A percentile compares a stretch with the other conserved stretches of the same genome.
Conservation (phyloP, 2,113 vertebrate species). For the Lycaon pictus region DNA sequence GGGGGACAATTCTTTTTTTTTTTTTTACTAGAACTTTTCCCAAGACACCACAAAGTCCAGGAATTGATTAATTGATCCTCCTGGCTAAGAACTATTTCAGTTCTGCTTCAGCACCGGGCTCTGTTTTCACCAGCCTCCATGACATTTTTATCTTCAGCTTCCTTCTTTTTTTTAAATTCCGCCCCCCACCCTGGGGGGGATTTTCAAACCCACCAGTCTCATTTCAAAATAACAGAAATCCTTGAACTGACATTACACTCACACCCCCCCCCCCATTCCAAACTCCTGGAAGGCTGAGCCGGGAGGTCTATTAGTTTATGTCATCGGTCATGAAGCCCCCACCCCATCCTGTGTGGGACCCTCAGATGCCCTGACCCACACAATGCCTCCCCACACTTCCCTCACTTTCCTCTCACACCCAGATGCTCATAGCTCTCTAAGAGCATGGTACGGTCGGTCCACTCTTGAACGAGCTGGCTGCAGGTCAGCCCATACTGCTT, state of each 20-base stretch:
- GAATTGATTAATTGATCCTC: background rate
- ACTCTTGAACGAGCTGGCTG: background rate
- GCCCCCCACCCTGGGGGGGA: too few species aligned
- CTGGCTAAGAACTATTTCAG: background rate
- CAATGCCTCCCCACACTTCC: rapidly evolving
- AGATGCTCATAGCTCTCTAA: background rate
- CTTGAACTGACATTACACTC: too few species aligned
- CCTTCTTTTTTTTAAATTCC: background rate
- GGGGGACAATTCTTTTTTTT: too few species aligned
- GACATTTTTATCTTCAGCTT: background rate
- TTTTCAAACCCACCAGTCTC: background rate
- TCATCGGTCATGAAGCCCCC: background rate
- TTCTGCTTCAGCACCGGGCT: background rate
- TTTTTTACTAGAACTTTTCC: background rate
- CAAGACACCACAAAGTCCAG: background rate
- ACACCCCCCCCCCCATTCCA: background rate
- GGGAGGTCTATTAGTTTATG: background rate
- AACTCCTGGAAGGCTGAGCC: background rate
- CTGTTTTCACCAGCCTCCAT: background rate
- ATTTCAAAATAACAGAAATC: background rate
- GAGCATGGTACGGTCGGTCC: background rate
- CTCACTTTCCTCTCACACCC: background rate
- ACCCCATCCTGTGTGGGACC: rapidly evolving
- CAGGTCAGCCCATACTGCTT: background rate
- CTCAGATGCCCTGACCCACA: background rate